phyloP scores from a whole-genome alignment of 2,113 vertebrate species.

The Nothoprocta pentlandii region DNA sequence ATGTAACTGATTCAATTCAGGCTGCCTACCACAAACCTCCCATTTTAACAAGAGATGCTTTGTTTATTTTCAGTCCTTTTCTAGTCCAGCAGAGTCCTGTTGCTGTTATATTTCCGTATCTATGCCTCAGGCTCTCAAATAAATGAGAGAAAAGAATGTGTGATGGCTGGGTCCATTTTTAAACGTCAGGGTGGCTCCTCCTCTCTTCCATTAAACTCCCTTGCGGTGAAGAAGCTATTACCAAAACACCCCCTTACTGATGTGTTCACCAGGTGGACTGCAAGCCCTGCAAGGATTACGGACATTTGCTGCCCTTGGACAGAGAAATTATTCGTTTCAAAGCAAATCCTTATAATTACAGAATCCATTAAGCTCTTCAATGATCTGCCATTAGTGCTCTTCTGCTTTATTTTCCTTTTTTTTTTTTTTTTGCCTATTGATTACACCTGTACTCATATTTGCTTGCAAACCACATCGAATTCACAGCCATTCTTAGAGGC shows the following conservation, averaged over 20 bases:
- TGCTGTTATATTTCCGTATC: conserved; percentile 38
- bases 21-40: background rate
- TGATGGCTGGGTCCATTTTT: background rate
- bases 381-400: background rate
- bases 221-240: conserved; percentile 41
- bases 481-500: conserved; percentile 59
- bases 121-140: conserved; percentile 23
- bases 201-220: conserved; percentile 38
- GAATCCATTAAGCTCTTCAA: background rate
- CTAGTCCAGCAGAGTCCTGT: background rate
- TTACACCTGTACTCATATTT: conserved; percentile 77
- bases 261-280: conserved; percentile 63
- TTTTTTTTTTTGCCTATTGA: conserved; percentile 11
- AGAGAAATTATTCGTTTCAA: conserved; percentile 45
- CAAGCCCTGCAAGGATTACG: conserved; percentile 27
- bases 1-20: conserved; percentile 52
- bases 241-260: conserved; percentile 31
- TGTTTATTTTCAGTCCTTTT: conserved; percentile 51
- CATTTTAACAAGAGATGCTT: conserved; percentile 58
- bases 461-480: conserved; percentile 68
- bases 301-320: background rate
- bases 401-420: background rate
- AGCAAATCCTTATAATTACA: conserved; percentile 25
- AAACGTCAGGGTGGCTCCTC: background rate
- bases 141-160: background rate